A percentile compares a stretch with the other conserved stretches of the same genome.
phyloP scores from a whole-genome alignment of 2,113 vertebrate genomes.

The Chauna torquata region DNA sequence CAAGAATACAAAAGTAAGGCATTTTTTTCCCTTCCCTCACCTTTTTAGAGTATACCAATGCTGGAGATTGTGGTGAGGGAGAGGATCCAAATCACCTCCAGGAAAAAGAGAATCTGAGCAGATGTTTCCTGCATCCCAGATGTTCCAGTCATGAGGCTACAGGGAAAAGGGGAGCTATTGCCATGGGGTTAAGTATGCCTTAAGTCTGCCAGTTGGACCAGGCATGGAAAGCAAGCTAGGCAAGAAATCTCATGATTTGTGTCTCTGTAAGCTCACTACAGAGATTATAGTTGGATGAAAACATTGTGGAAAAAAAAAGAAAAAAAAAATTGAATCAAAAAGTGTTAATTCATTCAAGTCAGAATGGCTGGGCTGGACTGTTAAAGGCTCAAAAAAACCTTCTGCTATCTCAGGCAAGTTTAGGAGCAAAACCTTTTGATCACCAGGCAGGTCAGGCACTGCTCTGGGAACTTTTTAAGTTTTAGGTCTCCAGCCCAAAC shows the following conservation, averaged over 20 bases:
- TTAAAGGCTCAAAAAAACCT: neutral
- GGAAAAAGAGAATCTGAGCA: neutral
- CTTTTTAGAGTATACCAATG: neutral
- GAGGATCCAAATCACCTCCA: neutral
- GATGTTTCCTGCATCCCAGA: neutral
- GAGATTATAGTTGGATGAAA: neutral
- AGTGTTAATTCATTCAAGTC: neutral
- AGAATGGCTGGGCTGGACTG: neutral
- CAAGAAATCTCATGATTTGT: neutral
- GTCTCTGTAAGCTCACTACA: neutral
- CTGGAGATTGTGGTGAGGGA: neutral
- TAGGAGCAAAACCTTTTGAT: neutral
- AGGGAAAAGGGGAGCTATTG: neutral
- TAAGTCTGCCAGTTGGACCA: neutral
- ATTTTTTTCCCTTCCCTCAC: neutral
- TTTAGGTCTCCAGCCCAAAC: neutral
- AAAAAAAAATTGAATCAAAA: neutral
- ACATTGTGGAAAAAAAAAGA: neutral
- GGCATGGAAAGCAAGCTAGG: neutral
- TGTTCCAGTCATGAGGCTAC: neutral
- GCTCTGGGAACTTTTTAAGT: neutral
- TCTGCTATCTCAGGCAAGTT: neutral
- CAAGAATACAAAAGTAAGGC: neutral
- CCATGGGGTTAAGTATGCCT: neutral
- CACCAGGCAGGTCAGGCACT: neutral